phyloP scores from a whole-genome alignment of 2,888 invertebrate species.

The Gymnoscelis rufifasciata region DNA sequence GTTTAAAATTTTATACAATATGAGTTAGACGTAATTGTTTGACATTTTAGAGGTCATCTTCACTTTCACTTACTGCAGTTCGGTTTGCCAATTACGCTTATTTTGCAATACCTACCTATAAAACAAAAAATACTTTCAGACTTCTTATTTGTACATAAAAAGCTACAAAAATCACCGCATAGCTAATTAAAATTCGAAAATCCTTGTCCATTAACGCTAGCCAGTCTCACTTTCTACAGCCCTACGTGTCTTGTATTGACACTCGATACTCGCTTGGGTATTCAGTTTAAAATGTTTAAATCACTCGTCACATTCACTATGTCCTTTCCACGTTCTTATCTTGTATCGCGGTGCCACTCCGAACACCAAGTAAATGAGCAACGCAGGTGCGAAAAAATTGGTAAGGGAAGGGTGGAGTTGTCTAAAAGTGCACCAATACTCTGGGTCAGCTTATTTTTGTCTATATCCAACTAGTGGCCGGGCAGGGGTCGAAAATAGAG shows the following conservation, averaged over 20 bases:
- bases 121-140: too few relatives aligned
- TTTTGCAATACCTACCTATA: too few relatives aligned
- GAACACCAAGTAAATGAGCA: background rate
- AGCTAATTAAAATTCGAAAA: conserved; percentile 5
- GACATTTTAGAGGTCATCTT: too few relatives aligned
- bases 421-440: too few relatives aligned
- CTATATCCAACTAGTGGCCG: too few relatives aligned
- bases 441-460: too few relatives aligned
- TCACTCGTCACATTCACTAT: conserved; percentile 26
- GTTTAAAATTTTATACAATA: too few relatives aligned
- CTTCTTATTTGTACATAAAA: too few relatives aligned
- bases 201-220: conserved; percentile 26
- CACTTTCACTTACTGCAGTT: too few relatives aligned
- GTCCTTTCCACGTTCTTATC: conserved; percentile 14
- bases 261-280: conserved; percentile 25
- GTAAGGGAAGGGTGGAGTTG: background rate
- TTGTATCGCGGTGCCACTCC: conserved; percentile 6
- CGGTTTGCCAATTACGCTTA: too few relatives aligned
- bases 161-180: background rate
- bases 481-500: too few relatives aligned
- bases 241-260: conserved; percentile 30
- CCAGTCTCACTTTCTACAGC: conserved; percentile 34
- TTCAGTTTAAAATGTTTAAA: conserved; percentile 29
- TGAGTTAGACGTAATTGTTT: too few relatives aligned
- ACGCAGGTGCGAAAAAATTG: background rate